These are phyloP conservation scores for Paralichthys olivaceus DNA, from an alignment of 2,113 vertebrate species.

Conservation along the genomic window DNA sequence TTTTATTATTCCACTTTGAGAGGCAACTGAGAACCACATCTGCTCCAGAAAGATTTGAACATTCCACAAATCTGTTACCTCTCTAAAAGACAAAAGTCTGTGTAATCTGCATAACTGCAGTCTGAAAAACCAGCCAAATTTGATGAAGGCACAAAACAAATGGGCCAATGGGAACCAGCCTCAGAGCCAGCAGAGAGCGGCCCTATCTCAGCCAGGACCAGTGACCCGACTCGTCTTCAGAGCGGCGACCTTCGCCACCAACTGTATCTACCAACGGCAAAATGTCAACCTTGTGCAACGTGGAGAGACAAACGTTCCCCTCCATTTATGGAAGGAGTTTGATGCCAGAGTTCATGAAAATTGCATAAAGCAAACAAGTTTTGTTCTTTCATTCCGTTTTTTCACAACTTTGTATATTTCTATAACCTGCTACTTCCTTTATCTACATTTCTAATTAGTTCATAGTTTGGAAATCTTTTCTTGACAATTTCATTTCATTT, in stretches of 20 bases:
- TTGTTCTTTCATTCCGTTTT: background rate
- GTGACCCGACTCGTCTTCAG: slow-evolving; percentile 15
- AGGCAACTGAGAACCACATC: background rate
- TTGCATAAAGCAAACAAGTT: background rate
- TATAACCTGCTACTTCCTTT: too few species aligned
- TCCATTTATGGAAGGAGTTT: slow-evolving; percentile 5
- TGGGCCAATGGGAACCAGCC: slow-evolving; percentile 22
- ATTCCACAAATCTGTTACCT: slow-evolving; percentile 3
- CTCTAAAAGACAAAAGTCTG: slow-evolving; percentile 2
- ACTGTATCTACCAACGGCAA: slow-evolving; percentile 13
- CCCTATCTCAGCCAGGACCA: slow-evolving; percentile 22
- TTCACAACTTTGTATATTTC: background rate
- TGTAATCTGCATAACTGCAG: slow-evolving; percentile 36
- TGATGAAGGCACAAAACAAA: background rate
- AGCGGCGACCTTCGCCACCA: slow-evolving; percentile 19
- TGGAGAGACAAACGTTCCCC: background rate
- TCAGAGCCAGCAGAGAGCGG: slow-evolving; percentile 33
- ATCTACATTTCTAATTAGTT: background rate
- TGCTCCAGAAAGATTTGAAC: background rate
- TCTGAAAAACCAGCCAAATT: slow-evolving; percentile 38
- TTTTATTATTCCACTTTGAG: background rate
- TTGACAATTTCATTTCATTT: background rate
- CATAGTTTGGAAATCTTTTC: background rate
- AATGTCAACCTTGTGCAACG: slow-evolving; percentile 51
- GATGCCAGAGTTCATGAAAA: background rate